phyloP scores from a whole-genome alignment of 2,888 invertebrate genomes.

The Priocnemis perturbator region DNA sequence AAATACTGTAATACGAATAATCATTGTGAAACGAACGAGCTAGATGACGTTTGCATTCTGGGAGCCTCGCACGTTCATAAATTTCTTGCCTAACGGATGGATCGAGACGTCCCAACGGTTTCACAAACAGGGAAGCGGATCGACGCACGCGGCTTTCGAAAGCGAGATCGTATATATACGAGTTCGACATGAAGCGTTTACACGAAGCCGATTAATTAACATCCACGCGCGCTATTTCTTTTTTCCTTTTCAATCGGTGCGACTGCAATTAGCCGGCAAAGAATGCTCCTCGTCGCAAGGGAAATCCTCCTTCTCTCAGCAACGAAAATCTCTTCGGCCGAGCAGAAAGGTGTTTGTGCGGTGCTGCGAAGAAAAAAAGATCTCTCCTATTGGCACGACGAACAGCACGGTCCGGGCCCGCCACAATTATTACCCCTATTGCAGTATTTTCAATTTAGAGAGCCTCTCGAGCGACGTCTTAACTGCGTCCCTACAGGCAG shows the following conservation, averaged over 20 bases:
- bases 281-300: background rate
- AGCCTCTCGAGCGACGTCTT: conserved; percentile 34
- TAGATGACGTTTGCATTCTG: conserved; percentile 12
- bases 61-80: background rate
- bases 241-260: background rate
- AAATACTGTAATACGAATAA: conserved; percentile 56
- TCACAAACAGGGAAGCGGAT: background rate
- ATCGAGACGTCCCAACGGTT: background rate
- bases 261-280: background rate
- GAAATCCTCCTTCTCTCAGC: background rate
- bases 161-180: conserved; percentile 4
- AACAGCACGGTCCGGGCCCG: conserved; percentile 1
- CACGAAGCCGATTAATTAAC: conserved; percentile 35
- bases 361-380: too few species aligned
- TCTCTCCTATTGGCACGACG: background rate
- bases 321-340: background rate
- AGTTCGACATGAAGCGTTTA: conserved; percentile 33
- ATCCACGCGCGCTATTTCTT: conserved; percentile 9
- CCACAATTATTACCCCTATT: conserved; percentile 39
- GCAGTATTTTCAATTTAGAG: conserved; percentile 42
- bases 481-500: conserved; percentile 55
- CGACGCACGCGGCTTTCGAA: background rate
- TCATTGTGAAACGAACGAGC: conserved; percentile 45
- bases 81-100: background rate
- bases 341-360: too few species aligned